These are phyloP conservation scores for Agrochola macilenta DNA, from an alignment of 2,888 invertebrate species.

Conservation along the genomic window DNA sequence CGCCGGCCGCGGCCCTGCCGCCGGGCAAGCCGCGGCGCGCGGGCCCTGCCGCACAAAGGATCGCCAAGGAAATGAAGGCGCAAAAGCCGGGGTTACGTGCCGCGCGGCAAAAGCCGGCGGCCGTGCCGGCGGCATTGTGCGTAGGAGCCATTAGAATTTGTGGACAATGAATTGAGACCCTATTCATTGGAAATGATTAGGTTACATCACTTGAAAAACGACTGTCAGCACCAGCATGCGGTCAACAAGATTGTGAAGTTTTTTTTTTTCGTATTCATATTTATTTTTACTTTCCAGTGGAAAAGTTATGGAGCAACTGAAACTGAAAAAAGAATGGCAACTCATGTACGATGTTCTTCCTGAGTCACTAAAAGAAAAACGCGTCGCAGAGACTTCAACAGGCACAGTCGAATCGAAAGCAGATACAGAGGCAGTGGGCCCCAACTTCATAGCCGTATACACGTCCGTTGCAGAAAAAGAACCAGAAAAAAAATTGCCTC, in stretches of 20 bases:
- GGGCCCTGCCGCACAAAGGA: no score
- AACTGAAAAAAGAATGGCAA: constrained; percentile 85
- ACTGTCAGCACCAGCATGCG: no score
- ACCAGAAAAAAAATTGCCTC: constrained; percentile 31
- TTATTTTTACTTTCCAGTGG: constrained; percentile 71
- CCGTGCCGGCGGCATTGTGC: no score
- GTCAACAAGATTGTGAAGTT: background rate
- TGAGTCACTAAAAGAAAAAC: constrained; percentile 66
- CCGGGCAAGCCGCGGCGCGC: no score
- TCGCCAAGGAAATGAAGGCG: no score
- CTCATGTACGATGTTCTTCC: constrained; percentile 77
- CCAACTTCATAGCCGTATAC: constrained; percentile 76
- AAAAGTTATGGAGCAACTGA: constrained; percentile 76
- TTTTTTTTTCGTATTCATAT: background rate
- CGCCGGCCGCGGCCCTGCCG: no score
- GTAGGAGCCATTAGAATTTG: no score
- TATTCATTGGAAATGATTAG: no score
- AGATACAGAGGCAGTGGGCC: background rate
- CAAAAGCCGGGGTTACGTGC: no score
- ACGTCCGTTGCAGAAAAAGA: constrained; percentile 68
- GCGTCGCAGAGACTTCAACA: constrained; percentile 13
- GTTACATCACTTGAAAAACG: background rate
- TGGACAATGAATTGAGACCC: no score
- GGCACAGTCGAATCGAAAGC: background rate
- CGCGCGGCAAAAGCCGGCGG: no score